A percentile compares a stretch with the other conserved stretches of the same genome.
Evolutionary conservation across 2,888 invertebrate species (phyloP).

Genomic region (Hirtodrosophila histrioides): DNA sequence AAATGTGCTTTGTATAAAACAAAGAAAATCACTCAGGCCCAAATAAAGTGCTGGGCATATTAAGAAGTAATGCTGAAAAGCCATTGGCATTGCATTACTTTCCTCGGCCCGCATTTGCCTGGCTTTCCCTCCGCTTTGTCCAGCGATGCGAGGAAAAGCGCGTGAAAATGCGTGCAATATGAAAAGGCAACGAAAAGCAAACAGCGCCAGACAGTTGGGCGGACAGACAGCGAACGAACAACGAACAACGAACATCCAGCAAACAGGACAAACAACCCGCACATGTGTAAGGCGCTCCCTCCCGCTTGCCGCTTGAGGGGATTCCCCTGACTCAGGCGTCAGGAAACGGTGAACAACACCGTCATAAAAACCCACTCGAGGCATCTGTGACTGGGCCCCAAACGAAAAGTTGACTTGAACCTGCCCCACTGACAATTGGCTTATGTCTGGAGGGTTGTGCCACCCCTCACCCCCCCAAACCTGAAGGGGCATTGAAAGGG

Average conservation of each 20-base stretch:
- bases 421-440: slow-evolving; percentile 79
- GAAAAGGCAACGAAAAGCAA: slow-evolving; percentile 38
- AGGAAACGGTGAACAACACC: slow-evolving; percentile 46
- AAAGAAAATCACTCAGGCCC: slow-evolving; percentile 72
- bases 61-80: slow-evolving; percentile 67
- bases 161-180: slow-evolving; percentile 75
- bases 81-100: slow-evolving; percentile 47
- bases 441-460: slow-evolving; percentile 48
- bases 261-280: slow-evolving; percentile 17
- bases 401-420: slow-evolving; percentile 62
- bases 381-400: slow-evolving; percentile 16
- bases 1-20: slow-evolving; percentile 49
- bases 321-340: background rate
- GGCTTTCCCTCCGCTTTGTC: slow-evolving; percentile 32
- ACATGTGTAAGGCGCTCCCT: slow-evolving; percentile 35
- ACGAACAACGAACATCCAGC: background rate
- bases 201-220: background rate
- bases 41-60: slow-evolving; percentile 60
- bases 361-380: slow-evolving; percentile 53
- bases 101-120: background rate
- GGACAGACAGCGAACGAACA: background rate
- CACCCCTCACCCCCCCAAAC: background rate
- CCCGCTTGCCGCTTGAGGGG: no score
- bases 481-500: background rate
- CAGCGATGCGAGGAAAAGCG: slow-evolving; percentile 67